Evolutionary conservation across 1,140 invertebrate species (phyloP), one percentile per base, ranked within the genome.

Genomic region (Dreissena rostriformis): DNA sequence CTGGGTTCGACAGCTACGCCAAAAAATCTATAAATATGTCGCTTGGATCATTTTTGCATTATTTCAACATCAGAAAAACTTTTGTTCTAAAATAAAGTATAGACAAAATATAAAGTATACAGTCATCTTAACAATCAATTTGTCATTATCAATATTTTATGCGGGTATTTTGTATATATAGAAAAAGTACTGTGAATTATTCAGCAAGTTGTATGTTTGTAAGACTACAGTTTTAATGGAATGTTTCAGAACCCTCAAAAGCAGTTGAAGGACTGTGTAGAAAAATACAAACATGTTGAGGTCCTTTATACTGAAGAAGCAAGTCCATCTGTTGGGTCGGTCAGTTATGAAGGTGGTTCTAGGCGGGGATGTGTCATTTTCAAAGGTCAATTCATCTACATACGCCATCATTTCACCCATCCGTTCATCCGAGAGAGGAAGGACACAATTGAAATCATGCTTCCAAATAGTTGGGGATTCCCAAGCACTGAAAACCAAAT

Each of bases 381-480:
- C 84, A 80, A 67, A 87, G 0, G 49, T 49, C n/a, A 81, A 17
- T 0, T 66, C 55, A 77, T 87, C 86, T 65, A 87, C 57, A 29
- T 87, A 87, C 19, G 76, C 74, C 75, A 87, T 28, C 83, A 87
- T 85, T 0, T 79, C 72, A 24, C 17, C 68, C 1, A 88, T n/a
- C 22, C 63, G 71, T 10, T 75, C 81, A 67, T 84, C 55, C 0
- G 73, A 66, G 55, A 83, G 55, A 11, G 88, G 86, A 24, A 89
- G 73, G 10, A 76, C 79, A 77, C 88, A 89, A 55, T 86, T 89
- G 55, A 85, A 89, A 70, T 87, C 84, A 74, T 86, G 82, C 6
- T 82, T 83, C 10, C 49, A 57, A 0, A 77, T 80, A 12, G 86
- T 86, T 6, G 88, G 88, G 0, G 52, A n/a, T 15, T 75, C 80